phyloP scores from a whole-genome alignment of 2,888 invertebrate species.

The Folsomia candida region DNA sequence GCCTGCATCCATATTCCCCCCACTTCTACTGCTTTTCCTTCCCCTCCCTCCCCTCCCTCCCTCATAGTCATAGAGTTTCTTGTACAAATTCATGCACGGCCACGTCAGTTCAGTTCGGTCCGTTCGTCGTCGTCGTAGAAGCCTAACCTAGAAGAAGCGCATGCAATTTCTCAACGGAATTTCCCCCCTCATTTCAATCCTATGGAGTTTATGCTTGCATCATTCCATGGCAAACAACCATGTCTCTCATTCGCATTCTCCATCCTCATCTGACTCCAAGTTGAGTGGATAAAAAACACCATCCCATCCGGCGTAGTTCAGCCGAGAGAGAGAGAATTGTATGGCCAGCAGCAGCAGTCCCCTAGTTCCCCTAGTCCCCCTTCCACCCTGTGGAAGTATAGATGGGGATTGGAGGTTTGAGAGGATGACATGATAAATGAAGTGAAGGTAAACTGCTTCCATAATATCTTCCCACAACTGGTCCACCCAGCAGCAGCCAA shows the following conservation, averaged over 20 bases:
- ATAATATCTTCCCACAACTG: neutral
- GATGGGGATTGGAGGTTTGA: neutral
- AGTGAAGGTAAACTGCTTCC: neutral
- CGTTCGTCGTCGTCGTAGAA: neutral
- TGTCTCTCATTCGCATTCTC: no score
- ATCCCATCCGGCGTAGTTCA: neutral
- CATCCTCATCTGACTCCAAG: neutral
- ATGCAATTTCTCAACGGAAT: no score
- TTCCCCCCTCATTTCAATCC: no score
- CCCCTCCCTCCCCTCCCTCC: neutral
- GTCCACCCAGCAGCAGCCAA: no score
- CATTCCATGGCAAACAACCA: no score
- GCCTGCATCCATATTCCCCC: no score
- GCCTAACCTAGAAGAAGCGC: no score
- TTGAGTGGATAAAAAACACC: slow-evolving; percentile 7
- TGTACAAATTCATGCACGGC: no score
- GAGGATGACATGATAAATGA: neutral
- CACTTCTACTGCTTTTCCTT: neutral
- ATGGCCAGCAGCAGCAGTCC: neutral
- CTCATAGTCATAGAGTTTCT: no score
- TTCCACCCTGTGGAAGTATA: slow-evolving; percentile 13
- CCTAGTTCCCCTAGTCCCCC: no score
- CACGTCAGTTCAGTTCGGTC: neutral
- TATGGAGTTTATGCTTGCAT: no score
- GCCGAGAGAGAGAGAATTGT: neutral